Conservation (phyloP, 92 coral and sea anemone species). For the Phymanthus crucifer region DNA sequence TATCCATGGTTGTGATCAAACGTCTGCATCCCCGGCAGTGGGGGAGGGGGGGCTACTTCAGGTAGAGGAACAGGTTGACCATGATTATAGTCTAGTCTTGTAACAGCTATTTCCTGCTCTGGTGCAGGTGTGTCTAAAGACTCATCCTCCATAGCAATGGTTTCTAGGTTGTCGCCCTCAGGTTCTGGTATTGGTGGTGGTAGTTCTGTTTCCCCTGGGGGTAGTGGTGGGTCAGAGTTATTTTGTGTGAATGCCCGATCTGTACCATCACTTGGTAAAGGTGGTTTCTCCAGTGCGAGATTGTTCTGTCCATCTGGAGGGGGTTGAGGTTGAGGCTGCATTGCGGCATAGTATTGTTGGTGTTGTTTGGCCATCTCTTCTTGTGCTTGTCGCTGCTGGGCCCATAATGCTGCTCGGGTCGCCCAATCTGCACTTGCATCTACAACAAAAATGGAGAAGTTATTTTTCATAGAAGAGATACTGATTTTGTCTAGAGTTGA, state of each 20-base stretch:
- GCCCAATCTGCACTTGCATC: conserved; percentile 97
- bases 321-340: conserved; percentile 37
- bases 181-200: conserved; percentile 68
- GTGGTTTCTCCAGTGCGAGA: conserved; percentile 16
- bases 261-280: conserved; percentile 43
- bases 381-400: conserved; percentile 90
- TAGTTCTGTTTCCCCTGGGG: conserved; percentile 59
- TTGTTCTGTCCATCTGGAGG: conserved; percentile 16
- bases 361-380: conserved; percentile 76
- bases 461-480: neutral
- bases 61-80: conserved; percentile 49
- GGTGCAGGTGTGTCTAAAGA: conserved; percentile 34
- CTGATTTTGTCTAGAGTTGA: too few species aligned
- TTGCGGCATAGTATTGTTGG: conserved; percentile 62
- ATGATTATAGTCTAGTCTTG: conserved; percentile 39
- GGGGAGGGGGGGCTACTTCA: conserved; percentile 40
- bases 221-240: conserved; percentile 61
- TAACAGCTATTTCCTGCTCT: conserved; percentile 21
- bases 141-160: conserved; percentile 94
- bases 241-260: neutral
- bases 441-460: conserved; percentile 29
- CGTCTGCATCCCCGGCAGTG: conserved; percentile 64
- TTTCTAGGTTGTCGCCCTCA: conserved; percentile 70
- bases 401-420: conserved; percentile 96
- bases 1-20: conserved; percentile 89